Base-by-base conservation (phyloP, 2,797 vertebrate species). In the Squalus acanthias region DNA sequence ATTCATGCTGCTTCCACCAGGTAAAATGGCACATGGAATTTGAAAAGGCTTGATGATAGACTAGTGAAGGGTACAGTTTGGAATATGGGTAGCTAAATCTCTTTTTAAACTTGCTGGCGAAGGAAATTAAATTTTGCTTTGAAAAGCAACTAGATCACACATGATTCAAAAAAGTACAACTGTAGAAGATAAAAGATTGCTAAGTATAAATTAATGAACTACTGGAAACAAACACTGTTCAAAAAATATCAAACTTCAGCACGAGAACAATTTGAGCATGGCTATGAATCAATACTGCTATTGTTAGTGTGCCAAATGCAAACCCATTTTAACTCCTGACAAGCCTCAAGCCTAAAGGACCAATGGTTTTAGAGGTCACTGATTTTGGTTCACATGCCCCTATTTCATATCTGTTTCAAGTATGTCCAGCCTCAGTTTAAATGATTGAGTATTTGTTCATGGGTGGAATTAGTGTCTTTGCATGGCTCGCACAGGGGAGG, bases 351-450 rank as follows among this genome's bases (percentile, higher is more conserved):
- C 8, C 33, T 3, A 93, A 67, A 67, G 60, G 89, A 39, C n/a
- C 15, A 67, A 93, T 93, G 15, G 89, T 93, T 93, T 22, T 39
- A 93, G 65, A n/a, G 67, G 89, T 93, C 33, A 20, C 6, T n/a
- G 1, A 20, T 60, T 91, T 93, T 65, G 17, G 63, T 67, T 93
- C 33, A 39, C n/a, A 46, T 17, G 63, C 89, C 65, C 89, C 20
- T 93, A 93, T 93, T 93, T 93, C 63, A 67, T 13, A 67, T 65
- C 60, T 67, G 63, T n/a, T 93, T 67, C 89, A 67, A 65, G 60
- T 67, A n/a, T 67, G 63, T 24, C 33, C n/a, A 67, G n/a, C 63
- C 65, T 39, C 1, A 65, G 33, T 93, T 65, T 9, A 67, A 67
- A 67, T 39, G 60, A 20, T 89, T 89, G 53, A 57, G 87, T 33